Percentiles rank a stretch among this genome's conserved stretches.
Evolutionary conservation across 2,113 vertebrate species (phyloP).

Genomic region (Paradoxurus hermaphroditus): DNA sequence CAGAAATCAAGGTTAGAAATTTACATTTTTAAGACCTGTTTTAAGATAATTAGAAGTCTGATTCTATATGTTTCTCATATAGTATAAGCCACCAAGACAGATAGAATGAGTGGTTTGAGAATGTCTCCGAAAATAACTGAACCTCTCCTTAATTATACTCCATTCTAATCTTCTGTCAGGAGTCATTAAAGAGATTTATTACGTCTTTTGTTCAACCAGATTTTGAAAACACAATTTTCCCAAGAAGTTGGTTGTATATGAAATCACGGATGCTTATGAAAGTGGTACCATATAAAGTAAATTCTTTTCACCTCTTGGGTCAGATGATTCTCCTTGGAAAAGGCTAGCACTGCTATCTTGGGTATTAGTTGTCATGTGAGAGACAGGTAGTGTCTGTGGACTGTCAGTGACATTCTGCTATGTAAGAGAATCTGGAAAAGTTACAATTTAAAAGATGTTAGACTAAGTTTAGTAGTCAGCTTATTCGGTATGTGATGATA

Average conservation of each 20-base stretch:
- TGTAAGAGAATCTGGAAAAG: conserved; percentile 45
- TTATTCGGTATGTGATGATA: conserved; percentile 33
- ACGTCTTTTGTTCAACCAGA: background rate
- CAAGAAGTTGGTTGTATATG: background rate
- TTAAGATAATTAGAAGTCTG: background rate
- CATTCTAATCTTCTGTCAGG: background rate
- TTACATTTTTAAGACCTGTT: background rate
- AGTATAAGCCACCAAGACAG: background rate
- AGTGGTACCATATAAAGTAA: background rate
- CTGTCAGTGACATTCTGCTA: conserved; percentile 35
- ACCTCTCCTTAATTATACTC: background rate
- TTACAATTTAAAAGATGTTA: background rate
- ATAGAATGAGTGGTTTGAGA: background rate
- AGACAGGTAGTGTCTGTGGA: background rate
- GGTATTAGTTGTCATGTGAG: background rate
- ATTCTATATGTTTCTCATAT: background rate
- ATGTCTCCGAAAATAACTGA: background rate
- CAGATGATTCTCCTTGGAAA: background rate
- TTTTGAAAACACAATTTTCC: conserved; percentile 19
- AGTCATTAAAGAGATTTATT: background rate
- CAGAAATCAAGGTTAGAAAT: background rate
- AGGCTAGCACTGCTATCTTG: background rate
- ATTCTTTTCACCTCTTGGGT: background rate
- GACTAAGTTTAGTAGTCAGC: conserved; percentile 48
- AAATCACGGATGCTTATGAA: background rate